Evolutionary conservation across 2,113 vertebrate species (phyloP), one percentile per base, ranked within the genome.

Genomic region (Odontophorus gujanensis): DNA sequence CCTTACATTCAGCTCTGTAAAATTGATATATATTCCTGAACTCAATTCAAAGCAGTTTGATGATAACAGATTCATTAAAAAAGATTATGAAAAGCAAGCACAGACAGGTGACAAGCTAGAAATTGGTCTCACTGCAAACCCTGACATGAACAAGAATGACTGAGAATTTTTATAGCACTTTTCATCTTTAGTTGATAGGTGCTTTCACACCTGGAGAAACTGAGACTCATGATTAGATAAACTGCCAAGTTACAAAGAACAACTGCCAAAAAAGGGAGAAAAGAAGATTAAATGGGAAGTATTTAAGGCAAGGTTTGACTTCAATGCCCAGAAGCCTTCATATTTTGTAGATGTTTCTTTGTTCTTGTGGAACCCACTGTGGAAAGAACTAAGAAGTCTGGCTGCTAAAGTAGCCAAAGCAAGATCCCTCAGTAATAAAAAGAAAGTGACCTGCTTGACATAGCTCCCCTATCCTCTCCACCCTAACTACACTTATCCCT

Each of bases 191-290:
- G 18, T 76, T 0, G 12, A 68, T 95, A 87, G 71, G 16, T 62
- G 45, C 66, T 92, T 94, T 90, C 74, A 84, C 95, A 94, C 85
- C 92, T 95, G 91, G 66, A 72, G 87, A 92, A 86, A 84, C 43
- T 65, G 58, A 84, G 65, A 91, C 69, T 65, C 8, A 5, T 55
- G 13, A 55, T 92, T 86, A 87, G 65, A 65, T 89, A 93, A 95
- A 10, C 19, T 75, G 57, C 53, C 61, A 92, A 92, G 62, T 53
- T 76, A 89, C 75, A 92, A 82, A 38, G 67, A 91, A 14, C 12
- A 65, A n/a, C 28, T 55, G 42, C 2, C 14, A 81, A 92, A 88
- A 59, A 42, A 71, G 1, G 7, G 28, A 78, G 51, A 25, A 74
- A 86, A 43, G 87, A 58, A 67, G 5, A 61, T 34, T 78, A 13